Base-by-base conservation (phyloP, 2,113 vertebrate species). In the Gallinago paraguaiae region DNA sequence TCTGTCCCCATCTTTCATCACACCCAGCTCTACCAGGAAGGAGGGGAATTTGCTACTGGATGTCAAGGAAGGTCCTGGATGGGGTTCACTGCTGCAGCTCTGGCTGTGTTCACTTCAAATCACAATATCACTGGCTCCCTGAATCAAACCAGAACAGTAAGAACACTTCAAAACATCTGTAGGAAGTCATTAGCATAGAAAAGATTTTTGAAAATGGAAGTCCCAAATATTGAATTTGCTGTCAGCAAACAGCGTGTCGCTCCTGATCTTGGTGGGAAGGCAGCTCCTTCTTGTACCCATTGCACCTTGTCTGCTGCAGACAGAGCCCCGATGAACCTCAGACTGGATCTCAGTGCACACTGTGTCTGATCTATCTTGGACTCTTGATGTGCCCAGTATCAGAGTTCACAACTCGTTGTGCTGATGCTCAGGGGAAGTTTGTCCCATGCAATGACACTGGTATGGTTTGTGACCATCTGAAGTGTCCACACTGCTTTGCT, bases 141-240 rank as follows among this genome's bases (percentile, higher is more conserved):
- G 70, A 93, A 82, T 90, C 65, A 76, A 88, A 60, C 18, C 45
- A 68, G 79, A 84, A 5, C 17, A 86, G 71, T 63, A 83, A 59
- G 79, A 93, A 50, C n/a, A 65, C 69, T 96, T 96, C 84, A 96
- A 67, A 96, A 93, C 67, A 90, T 88, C 90, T 80, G 92, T 86
- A 91, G 86, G 74, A 81, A 85, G 74, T 77, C 31, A 84, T 93
- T 88, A 95, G 48, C 70, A 48, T 45, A 89, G 45, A 74, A 97
- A 54, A 88, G 53, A 20, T 85, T 81, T 67, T 13, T 83, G 68
- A 35, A 79, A 65, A 33, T 43, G 45, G 51, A 65, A 59, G 64
- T 92, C 93, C 75, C 80, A 50, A 45, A 43, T 70, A 86, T 85
- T 88, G 1, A 2, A 78, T 39, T 39, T 39, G 65, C 70, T 92